These are phyloP conservation scores for Diplolepis rosae DNA, from an alignment of 2,888 invertebrate species.

Conservation along the genomic window DNA sequence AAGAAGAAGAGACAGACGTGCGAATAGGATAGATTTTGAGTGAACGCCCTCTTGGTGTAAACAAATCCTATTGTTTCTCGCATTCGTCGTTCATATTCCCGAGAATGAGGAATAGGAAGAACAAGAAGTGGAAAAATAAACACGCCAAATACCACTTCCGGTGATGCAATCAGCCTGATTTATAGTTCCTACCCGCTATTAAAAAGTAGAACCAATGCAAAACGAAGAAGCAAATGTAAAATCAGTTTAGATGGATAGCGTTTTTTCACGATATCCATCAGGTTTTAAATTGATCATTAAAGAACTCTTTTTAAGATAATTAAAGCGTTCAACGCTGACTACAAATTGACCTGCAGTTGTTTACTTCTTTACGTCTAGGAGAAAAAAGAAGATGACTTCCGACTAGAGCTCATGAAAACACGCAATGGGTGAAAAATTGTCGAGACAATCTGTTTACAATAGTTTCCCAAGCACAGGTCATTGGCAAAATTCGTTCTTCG, in stretches of 20 bases:
- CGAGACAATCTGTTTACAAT: conserved; percentile 36
- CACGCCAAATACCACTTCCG: background rate
- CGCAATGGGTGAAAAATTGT: conserved; percentile 13
- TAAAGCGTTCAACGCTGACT: background rate
- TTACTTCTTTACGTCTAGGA: background rate
- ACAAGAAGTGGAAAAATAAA: conserved; percentile 32
- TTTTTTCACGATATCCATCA: too few species aligned
- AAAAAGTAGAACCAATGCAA: background rate
- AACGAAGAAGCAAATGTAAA: background rate
- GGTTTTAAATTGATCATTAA: too few species aligned
- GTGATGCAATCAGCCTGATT: background rate
- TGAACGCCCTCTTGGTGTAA: too few species aligned
- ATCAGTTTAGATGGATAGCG: too few species aligned
- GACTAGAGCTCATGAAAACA: background rate
- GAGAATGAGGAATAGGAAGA: conserved; percentile 14
- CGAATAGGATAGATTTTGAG: too few species aligned
- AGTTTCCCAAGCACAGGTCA: background rate
- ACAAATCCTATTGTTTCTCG: background rate
- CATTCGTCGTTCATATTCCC: background rate
- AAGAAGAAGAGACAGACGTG: too few species aligned
- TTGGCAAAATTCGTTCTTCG: too few species aligned
- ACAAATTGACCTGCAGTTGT: background rate
- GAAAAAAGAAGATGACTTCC: background rate
- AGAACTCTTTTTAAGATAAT: background rate
- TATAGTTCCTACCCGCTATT: background rate